Percentiles rank a stretch among this genome's conserved stretches.
Evolutionary conservation across 2,888 invertebrate species (phyloP).

Genomic region (Drosophila nr. medialis): DNA sequence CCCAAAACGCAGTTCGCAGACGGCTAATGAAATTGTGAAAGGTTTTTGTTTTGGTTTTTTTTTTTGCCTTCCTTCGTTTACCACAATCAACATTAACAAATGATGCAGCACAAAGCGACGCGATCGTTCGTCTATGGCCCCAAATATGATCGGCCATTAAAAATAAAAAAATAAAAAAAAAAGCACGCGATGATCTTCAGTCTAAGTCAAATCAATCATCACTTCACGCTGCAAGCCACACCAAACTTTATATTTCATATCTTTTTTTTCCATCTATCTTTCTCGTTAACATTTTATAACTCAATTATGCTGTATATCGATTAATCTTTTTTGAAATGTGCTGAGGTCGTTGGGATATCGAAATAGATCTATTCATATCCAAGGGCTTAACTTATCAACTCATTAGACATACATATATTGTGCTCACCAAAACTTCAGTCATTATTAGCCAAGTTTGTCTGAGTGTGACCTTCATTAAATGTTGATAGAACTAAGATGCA

Average conservation of each 20-base stretch:
- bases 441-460: background rate
- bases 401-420: background rate
- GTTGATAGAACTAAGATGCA: background rate
- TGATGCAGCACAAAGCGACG: slow-evolving; percentile 53
- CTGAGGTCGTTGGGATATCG: background rate
- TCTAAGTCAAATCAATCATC: slow-evolving; percentile 45
- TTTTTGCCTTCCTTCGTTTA: slow-evolving; percentile 17
- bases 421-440: background rate
- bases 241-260: background rate
- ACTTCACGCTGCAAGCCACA: slow-evolving; percentile 16
- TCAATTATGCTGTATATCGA: background rate
- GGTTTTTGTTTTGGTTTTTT: slow-evolving; percentile 47
- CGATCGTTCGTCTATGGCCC: slow-evolving; percentile 9
- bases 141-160: slow-evolving; percentile 53
- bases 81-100: slow-evolving; percentile 43
- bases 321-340: background rate
- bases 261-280: background rate
- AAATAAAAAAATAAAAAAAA: slow-evolving; percentile 38
- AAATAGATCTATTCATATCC: background rate
- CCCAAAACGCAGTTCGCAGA: slow-evolving; percentile 9
- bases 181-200: slow-evolving; percentile 48
- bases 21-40: slow-evolving; percentile 73
- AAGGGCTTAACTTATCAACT: background rate
- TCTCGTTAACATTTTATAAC: background rate
- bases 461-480: background rate